A percentile compares a stretch with the other conserved stretches of the same genome.
These are phyloP conservation scores for Oryctes rhinoceros DNA, from an alignment of 1,140 invertebrate genomes.

Conservation along the genomic window DNA sequence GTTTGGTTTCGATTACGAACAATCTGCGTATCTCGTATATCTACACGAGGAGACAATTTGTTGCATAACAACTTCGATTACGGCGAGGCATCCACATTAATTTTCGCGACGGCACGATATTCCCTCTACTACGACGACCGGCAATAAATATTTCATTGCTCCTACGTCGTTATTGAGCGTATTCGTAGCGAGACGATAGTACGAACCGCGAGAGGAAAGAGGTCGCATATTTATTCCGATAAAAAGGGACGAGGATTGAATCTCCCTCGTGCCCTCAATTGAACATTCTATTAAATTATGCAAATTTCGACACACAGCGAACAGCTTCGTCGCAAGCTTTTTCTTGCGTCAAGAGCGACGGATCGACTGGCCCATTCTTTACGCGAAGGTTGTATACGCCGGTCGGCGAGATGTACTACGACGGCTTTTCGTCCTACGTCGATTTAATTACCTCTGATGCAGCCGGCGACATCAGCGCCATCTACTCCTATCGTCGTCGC, in stretches of 20 bases:
- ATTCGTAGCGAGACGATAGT: not conserved
- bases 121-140: not conserved
- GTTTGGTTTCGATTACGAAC: too few relatives aligned
- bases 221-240: not conserved
- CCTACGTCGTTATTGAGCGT: not conserved
- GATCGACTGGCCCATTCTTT: not conserved
- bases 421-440: not conserved
- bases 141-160: not conserved
- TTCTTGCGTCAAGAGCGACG: not conserved
- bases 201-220: not conserved
- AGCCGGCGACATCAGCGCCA: not conserved
- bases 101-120: not conserved
- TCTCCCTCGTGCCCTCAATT: constrained; percentile 24
- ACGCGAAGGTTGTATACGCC: not conserved
- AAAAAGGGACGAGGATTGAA: constrained; percentile 9
- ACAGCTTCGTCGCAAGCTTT: not conserved
- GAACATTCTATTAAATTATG: constrained; percentile 37
- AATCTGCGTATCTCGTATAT: too few relatives aligned
- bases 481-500: not conserved
- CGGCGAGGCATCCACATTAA: not conserved
- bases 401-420: not conserved
- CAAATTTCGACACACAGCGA: not conserved
- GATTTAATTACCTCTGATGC: not conserved
- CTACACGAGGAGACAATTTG: too few relatives aligned
- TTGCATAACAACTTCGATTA: too few relatives aligned